A percentile compares a stretch with the other conserved stretches of the same genome.
phyloP scores from a whole-genome alignment of 2,797 vertebrate species.

The Squalus acanthias region DNA sequence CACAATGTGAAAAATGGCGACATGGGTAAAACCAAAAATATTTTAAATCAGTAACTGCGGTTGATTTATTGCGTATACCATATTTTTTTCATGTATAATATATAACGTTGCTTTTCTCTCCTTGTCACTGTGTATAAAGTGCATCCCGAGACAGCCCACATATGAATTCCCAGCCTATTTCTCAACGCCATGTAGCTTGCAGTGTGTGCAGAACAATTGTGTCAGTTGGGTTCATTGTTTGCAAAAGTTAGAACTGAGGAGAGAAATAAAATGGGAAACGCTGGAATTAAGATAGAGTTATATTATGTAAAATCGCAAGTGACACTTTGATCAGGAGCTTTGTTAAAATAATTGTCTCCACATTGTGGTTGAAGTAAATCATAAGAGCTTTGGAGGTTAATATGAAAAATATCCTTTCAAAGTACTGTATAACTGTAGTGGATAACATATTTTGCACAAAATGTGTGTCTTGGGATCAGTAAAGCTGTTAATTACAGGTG shows the following conservation, averaged over 20 bases:
- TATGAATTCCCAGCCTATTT: background rate
- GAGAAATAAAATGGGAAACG: background rate
- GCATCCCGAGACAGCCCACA: background rate
- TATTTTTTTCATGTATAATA: background rate
- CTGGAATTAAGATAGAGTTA: background rate
- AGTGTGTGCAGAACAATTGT: background rate
- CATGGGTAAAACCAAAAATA: background rate
- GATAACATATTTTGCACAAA: background rate
- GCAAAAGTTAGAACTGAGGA: background rate
- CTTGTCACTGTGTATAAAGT: background rate
- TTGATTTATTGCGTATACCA: background rate
- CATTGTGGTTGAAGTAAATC: background rate
- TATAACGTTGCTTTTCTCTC: background rate
- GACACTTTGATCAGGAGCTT: background rate
- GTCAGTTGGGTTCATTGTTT: background rate
- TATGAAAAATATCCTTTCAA: background rate
- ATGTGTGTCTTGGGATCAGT: constrained; percentile 25
- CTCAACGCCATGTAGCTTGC: background rate
- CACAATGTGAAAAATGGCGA: background rate
- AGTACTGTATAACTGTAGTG: background rate
- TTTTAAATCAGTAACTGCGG: background rate
- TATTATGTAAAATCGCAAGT: background rate
- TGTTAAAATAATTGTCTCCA: background rate
- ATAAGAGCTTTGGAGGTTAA: background rate
- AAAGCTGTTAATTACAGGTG: background rate